These are phyloP conservation scores for Orthonevra nobilis DNA, from an alignment of 2,888 invertebrate species.

Conservation along the genomic window DNA sequence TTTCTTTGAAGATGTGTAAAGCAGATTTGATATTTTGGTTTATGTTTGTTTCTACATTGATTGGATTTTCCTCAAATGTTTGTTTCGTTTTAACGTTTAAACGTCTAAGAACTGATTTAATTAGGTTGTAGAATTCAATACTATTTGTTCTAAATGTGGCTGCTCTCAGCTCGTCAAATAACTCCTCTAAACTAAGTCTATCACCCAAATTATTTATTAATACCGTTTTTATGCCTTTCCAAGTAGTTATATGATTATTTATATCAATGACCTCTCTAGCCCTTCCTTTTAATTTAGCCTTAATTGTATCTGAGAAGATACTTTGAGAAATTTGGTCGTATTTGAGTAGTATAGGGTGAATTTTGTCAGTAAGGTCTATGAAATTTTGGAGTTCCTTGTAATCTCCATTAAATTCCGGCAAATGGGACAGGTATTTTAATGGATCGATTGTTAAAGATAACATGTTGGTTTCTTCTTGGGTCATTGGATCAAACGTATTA, in stretches of 20 bases:
- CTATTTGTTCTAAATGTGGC: constrained; percentile 22
- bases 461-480: too few species aligned
- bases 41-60: background rate
- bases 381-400: constrained; percentile 19
- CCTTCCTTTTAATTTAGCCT: constrained; percentile 14
- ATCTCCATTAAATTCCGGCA: constrained; percentile 30
- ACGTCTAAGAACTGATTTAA: constrained; percentile 14
- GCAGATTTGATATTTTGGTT: constrained; percentile 14
- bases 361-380: constrained; percentile 9
- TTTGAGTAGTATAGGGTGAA: constrained; percentile 8
- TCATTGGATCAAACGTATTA: too few species aligned
- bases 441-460: constrained; percentile 12
- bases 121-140: constrained; percentile 35
- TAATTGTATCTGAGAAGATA: constrained; percentile 19
- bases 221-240: constrained; percentile 22
- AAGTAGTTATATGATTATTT: constrained; percentile 1
- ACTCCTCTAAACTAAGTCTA: constrained; percentile 23
- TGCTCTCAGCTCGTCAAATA: constrained; percentile 29
- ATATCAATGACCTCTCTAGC: constrained; percentile 32
- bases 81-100: constrained; percentile 23
- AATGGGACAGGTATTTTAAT: constrained; percentile 12
- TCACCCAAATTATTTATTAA: constrained; percentile 47
- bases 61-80: background rate
- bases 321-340: constrained; percentile 9
- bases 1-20: constrained; percentile 15